phyloP scores from a whole-genome alignment of 2,113 vertebrate genomes.

The Lepus americanus region DNA sequence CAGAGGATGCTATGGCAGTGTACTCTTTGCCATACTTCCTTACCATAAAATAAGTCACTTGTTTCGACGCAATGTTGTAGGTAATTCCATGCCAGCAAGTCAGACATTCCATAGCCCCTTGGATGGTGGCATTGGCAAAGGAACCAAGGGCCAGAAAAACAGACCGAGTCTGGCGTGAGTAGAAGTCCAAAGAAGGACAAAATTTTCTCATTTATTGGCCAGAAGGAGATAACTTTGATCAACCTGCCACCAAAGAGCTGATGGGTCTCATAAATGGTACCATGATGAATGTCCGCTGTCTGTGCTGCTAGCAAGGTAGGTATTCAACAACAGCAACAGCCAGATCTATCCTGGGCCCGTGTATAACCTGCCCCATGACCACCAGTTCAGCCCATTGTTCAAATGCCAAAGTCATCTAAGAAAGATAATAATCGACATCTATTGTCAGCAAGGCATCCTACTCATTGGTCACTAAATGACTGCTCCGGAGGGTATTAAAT shows the following conservation, averaged over 20 bases:
- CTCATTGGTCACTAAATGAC: background rate
- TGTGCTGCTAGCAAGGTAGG: background rate
- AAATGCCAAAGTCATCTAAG: background rate
- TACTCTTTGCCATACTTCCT: background rate
- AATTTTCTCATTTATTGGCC: background rate
- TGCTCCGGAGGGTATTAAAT: background rate
- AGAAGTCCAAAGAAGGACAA: background rate
- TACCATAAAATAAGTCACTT: background rate
- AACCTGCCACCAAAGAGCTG: background rate
- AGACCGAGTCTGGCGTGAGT: background rate
- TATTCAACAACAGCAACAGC: background rate
- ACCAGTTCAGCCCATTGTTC: background rate
- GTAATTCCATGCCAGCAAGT: background rate
- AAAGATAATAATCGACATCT: background rate
- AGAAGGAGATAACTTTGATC: background rate
- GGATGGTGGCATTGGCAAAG: background rate
- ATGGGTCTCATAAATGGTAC: background rate
- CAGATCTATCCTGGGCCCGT: background rate
- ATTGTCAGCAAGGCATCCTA: background rate
- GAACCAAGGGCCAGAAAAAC: background rate
- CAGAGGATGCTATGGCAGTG: background rate
- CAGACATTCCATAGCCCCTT: background rate
- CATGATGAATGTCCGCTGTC: no score
- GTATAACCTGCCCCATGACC: background rate
- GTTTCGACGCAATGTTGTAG: background rate